Evolutionary conservation across 2,888 invertebrate genomes (phyloP).

Genomic region (Galerucella pusilla): DNA sequence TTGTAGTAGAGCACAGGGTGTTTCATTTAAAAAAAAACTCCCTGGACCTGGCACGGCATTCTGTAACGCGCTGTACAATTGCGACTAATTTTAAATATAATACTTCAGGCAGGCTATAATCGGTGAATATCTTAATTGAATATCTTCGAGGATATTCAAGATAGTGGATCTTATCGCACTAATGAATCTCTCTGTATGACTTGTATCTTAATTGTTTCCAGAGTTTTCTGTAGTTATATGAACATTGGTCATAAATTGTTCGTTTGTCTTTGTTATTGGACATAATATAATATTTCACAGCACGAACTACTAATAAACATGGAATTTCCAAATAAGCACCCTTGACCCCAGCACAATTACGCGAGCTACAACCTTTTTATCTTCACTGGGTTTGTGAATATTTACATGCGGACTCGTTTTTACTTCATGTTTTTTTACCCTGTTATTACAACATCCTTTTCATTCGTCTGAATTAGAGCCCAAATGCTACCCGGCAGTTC

Average conservation of each 20-base stretch:
- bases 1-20: no score
- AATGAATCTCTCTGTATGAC: no score
- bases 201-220: no score
- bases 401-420: background rate
- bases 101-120: no score
- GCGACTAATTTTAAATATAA: no score
- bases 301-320: background rate
- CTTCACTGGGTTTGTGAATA: background rate
- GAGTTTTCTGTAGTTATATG: no score
- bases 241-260: background rate
- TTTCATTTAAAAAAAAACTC: no score
- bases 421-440: conserved; percentile 10
- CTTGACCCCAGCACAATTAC: background rate
- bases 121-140: no score
- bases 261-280: background rate
- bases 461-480: conserved; percentile 13
- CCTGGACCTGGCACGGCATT: no score
- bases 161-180: no score
- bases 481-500: conserved; percentile 6
- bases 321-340: conserved; percentile 4
- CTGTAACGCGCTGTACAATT: no score
- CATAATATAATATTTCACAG: background rate
- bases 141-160: no score
- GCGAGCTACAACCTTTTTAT: background rate
- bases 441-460: conserved; percentile 13